A percentile compares a stretch with the other conserved stretches of the same genome.
These are phyloP conservation scores for Latrodectus hesperus DNA, from an alignment of 2,888 invertebrate species.

Conservation along the genomic window DNA sequence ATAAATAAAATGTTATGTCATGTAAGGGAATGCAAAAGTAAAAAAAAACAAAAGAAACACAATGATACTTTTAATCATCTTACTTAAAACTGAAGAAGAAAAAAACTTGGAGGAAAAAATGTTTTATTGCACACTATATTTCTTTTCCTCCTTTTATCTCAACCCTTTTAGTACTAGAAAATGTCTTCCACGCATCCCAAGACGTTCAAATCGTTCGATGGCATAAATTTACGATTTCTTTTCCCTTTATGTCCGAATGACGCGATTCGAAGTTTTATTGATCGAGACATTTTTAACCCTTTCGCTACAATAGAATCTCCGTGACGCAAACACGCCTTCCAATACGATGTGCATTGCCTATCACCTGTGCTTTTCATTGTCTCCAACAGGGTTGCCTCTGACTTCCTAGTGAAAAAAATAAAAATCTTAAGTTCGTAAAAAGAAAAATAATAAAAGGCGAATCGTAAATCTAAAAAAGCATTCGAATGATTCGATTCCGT, in stretches of 20 bases:
- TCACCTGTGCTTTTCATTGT: too few species aligned
- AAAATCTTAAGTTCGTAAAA: not conserved
- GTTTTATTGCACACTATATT: not conserved
- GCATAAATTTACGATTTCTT: conserved; percentile 1
- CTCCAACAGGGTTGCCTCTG: too few species aligned
- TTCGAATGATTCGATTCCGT: not conserved
- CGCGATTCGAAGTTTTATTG: not conserved
- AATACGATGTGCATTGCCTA: not conserved
- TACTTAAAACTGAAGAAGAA: not conserved
- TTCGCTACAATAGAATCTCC: not conserved
- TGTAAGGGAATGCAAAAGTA: too few species aligned
- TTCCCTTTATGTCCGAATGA: not conserved
- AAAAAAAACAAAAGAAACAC: not conserved
- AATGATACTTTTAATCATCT: not conserved
- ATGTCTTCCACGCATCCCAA: not conserved
- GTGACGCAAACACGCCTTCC: not conserved
- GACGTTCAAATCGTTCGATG: not conserved
- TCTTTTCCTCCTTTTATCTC: not conserved
- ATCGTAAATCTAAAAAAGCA: not conserved
- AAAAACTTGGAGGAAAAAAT: not conserved
- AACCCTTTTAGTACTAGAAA: not conserved
- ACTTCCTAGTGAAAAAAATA: not conserved
- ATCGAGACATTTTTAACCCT: not conserved
- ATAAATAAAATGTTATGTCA: too few species aligned
- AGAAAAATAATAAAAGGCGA: not conserved